phyloP scores from a whole-genome alignment of 1,140 invertebrate species.

The Magallana ariakensis region DNA sequence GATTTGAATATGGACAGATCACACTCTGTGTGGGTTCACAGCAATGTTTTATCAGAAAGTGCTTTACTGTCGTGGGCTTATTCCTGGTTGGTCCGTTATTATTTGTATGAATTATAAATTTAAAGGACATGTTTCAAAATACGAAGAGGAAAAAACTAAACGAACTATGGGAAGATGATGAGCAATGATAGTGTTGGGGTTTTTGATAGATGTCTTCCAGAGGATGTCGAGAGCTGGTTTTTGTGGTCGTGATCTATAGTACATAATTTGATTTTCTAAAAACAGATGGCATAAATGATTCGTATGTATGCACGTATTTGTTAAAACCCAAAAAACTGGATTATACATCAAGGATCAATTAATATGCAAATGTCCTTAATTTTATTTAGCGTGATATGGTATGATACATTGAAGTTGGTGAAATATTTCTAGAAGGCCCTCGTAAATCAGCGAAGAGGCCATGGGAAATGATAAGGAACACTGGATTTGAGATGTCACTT shows the following conservation, averaged over 20 bases:
- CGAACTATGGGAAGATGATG: no score
- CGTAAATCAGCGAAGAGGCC: slow-evolving; percentile 11
- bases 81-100: no score
- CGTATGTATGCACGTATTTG: not conserved
- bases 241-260: not conserved
- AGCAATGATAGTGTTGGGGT: no score
- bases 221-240: no score
- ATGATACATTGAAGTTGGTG: slow-evolving; percentile 7
- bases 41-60: no score
- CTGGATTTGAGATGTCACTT: not conserved
- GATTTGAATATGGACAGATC: no score
- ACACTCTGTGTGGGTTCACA: no score
- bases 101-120: no score
- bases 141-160: no score
- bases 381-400: not conserved
- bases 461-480: not conserved
- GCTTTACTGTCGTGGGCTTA: no score
- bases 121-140: no score
- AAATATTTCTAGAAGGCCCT: not conserved
- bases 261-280: not conserved
- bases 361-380: slow-evolving; percentile 13
- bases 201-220: no score
- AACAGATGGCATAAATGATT: not conserved
- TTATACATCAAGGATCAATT: slow-evolving; percentile 11
- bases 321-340: not conserved